A percentile compares a stretch with the other conserved stretches of the same genome.
Conservation (phyloP, 2,888 invertebrate species). For the Nomada fabriciana region DNA sequence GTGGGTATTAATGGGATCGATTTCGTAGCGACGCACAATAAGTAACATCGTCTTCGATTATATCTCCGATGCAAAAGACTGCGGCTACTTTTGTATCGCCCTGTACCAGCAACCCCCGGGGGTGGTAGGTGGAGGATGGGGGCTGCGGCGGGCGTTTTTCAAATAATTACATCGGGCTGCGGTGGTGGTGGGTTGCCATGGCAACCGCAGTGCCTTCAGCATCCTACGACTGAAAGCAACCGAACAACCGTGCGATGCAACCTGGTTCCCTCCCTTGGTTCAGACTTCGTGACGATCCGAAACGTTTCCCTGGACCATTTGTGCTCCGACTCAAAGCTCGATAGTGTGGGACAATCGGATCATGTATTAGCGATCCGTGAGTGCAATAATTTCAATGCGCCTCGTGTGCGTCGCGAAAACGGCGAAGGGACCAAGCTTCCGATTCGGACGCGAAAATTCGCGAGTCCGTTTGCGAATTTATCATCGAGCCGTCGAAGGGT, state of each 20-base stretch:
- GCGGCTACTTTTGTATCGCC: slow-evolving; percentile 68
- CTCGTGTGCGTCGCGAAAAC: not conserved
- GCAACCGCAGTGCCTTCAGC: slow-evolving; percentile 83
- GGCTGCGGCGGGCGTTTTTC: slow-evolving; percentile 81
- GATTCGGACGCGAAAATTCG: not conserved
- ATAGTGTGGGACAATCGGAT: slow-evolving; percentile 37
- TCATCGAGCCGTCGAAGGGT: not conserved
- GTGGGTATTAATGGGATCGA: not conserved
- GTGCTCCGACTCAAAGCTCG: slow-evolving; percentile 48
- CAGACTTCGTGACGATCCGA: slow-evolving; percentile 40
- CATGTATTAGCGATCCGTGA: slow-evolving; percentile 46
- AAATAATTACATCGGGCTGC: slow-evolving; percentile 85
- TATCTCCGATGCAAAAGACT: slow-evolving; percentile 43
- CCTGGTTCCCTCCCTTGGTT: slow-evolving; percentile 62
- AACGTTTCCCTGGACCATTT: slow-evolving; percentile 63
- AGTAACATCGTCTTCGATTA: slow-evolving; percentile 23
- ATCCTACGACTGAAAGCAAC: slow-evolving; percentile 75
- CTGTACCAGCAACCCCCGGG: slow-evolving; percentile 68
- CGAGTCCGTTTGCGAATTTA: not conserved
- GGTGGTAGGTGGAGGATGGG: slow-evolving; percentile 60
- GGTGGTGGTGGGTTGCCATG: slow-evolving; percentile 83
- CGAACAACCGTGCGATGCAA: slow-evolving; percentile 75
- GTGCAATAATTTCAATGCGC: slow-evolving; percentile 26
- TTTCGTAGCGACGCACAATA: not conserved
- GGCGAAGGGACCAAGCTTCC: not conserved